Evolutionary conservation across 1,140 invertebrate genomes (phyloP).

Genomic region (Aphaenogaster floridana): DNA sequence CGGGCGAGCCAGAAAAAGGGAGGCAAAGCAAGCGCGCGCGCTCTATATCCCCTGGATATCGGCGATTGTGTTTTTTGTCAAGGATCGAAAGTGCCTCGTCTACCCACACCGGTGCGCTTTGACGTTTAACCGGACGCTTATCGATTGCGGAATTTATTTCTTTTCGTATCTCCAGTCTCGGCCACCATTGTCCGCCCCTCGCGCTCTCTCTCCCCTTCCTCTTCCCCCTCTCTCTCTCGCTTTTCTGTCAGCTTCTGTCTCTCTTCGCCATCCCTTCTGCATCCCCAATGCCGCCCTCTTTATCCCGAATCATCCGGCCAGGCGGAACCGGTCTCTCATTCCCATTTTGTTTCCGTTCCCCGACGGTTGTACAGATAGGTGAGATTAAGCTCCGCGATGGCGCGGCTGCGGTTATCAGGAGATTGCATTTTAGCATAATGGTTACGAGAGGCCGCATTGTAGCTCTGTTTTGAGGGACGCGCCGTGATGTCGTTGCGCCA

Average conservation of each 20-base stretch:
- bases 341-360: slow-evolving; percentile 73
- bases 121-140: slow-evolving; percentile 76
- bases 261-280: slow-evolving; percentile 63
- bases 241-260: slow-evolving; percentile 48
- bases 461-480: slow-evolving; percentile 70
- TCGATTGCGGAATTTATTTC: slow-evolving; percentile 80
- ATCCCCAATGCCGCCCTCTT: slow-evolving; percentile 68
- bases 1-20: slow-evolving; percentile 37
- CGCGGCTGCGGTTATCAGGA: slow-evolving; percentile 77
- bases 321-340: slow-evolving; percentile 65
- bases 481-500: slow-evolving; percentile 67
- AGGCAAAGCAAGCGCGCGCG: slow-evolving; percentile 31
- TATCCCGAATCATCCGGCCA: slow-evolving; percentile 71
- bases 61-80: slow-evolving; percentile 75
- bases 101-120: slow-evolving; percentile 66
- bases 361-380: slow-evolving; percentile 70
- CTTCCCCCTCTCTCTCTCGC: not conserved
- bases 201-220: not conserved
- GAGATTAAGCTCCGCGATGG: slow-evolving; percentile 76
- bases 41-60: slow-evolving; percentile 62
- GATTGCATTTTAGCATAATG: slow-evolving; percentile 82
- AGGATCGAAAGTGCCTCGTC: slow-evolving; percentile 70
- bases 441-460: slow-evolving; percentile 67
- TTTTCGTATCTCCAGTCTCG: slow-evolving; percentile 72
- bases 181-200: slow-evolving; percentile 59